Evolutionary conservation across 2,113 vertebrate genomes (phyloP).

Genomic region (Platysteira castanea): DNA sequence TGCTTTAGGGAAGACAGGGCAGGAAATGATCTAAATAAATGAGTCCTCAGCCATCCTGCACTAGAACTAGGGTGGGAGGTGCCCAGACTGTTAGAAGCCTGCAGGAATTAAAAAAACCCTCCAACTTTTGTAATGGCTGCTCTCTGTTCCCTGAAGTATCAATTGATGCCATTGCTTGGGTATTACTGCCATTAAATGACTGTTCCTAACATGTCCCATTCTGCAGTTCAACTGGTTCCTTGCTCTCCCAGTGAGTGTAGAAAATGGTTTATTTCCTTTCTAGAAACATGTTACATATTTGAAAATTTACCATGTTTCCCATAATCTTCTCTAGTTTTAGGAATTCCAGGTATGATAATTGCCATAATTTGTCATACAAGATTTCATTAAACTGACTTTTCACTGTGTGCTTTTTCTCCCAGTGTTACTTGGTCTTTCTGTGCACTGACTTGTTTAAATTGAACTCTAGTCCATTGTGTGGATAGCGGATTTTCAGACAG

Average conservation of each 20-base stretch:
- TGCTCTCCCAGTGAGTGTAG: not conserved
- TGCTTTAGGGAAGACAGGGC: not conserved
- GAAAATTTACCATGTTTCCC: not conserved
- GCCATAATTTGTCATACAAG: conserved; percentile 37
- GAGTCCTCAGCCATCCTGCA: not conserved
- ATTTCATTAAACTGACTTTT: conserved; percentile 61
- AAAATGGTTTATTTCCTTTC: conserved; percentile 13
- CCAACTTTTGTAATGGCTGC: not conserved
- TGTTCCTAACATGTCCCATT: not conserved
- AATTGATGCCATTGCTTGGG: not conserved
- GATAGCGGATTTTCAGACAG: not conserved
- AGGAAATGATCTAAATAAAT: not conserved
- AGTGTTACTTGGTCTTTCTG: not conserved
- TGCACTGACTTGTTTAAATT: not conserved
- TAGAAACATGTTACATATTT: not conserved
- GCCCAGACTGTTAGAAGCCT: not conserved
- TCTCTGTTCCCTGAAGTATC: not conserved
- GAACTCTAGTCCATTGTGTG: accelerated
- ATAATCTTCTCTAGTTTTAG: conserved; percentile 8
- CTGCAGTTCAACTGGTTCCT: not conserved
- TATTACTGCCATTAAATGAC: not conserved
- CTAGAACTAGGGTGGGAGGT: not conserved
- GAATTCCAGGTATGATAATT: not conserved
- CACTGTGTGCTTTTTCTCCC: conserved; percentile 12
- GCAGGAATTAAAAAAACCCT: not conserved